Percentiles rank a stretch among this genome's conserved stretches.
These are phyloP conservation scores for Aphelocoma californica DNA, from an alignment of 2,797 vertebrate species.

Conservation along the genomic window DNA sequence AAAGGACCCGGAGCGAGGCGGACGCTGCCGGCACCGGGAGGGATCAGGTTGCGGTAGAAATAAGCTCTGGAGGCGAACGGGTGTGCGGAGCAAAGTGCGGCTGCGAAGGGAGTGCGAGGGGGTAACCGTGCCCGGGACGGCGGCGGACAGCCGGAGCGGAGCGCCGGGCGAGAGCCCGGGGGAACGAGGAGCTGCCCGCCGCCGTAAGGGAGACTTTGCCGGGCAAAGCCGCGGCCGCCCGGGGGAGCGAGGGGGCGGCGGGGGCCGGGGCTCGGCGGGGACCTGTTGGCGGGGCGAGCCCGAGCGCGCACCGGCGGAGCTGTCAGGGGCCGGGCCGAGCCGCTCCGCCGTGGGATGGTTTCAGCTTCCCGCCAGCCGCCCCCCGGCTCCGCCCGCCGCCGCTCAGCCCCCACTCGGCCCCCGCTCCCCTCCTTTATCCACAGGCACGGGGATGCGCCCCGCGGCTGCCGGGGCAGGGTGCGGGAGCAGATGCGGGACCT, in stretches of 20 bases:
- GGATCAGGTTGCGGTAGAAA: not conserved
- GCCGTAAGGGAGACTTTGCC: not conserved
- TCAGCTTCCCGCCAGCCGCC: conserved; percentile 69
- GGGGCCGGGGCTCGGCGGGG: not conserved
- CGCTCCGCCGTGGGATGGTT: conserved; percentile 63
- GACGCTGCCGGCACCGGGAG: not conserved
- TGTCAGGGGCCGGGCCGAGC: conserved; percentile 37
- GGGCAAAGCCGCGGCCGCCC: not conserved
- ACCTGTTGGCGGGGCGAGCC: not conserved
- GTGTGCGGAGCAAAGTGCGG: not conserved
- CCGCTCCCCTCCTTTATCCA: not conserved
- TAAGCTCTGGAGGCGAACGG: not conserved
- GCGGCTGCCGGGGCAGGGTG: not conserved
- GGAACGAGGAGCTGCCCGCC: not conserved
- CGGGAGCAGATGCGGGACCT: not conserved
- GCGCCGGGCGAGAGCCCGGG: not conserved
- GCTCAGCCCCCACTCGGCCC: not conserved
- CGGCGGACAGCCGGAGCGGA: not conserved
- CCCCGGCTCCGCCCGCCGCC: conserved; percentile 10
- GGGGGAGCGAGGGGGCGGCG: not conserved
- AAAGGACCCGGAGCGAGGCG: not conserved
- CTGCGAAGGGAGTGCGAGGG: not conserved
- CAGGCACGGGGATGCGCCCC: not conserved
- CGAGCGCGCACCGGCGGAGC: conserved; percentile 15
- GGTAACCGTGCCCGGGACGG: not conserved